These are phyloP conservation scores for Streptopelia turtur DNA, from an alignment of 2,797 vertebrate genomes.

Conservation along the genomic window DNA sequence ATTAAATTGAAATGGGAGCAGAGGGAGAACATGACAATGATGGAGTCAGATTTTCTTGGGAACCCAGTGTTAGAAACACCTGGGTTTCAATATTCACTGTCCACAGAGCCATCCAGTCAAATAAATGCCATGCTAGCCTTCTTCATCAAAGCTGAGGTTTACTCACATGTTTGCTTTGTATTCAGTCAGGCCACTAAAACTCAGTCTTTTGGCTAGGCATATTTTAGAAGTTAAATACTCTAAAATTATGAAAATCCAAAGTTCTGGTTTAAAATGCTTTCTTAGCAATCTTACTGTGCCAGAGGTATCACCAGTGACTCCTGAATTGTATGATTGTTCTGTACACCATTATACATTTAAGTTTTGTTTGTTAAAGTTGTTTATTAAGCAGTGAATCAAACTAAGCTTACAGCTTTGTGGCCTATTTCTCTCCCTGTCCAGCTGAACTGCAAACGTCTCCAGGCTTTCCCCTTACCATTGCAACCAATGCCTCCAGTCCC, in stretches of 20 bases:
- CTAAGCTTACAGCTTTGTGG: neutral
- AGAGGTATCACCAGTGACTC: neutral
- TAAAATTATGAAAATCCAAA: neutral
- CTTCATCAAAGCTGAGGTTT: neutral
- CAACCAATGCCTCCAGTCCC: neutral
- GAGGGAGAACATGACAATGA: neutral
- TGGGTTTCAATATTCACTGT: neutral
- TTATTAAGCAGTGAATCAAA: neutral
- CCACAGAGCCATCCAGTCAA: neutral
- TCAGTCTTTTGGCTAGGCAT: neutral
- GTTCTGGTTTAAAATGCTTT: neutral
- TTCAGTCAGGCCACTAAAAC: neutral
- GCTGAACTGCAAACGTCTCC: neutral
- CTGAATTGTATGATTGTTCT: neutral
- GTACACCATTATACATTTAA: fast-evolving
- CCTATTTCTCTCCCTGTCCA: neutral
- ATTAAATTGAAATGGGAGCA: neutral
- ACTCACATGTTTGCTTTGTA: neutral
- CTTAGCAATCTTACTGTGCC: neutral
- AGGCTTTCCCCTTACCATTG: neutral
- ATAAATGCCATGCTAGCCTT: neutral
- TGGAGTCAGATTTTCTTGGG: neutral
- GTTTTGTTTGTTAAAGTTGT: neutral
- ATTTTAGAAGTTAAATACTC: neutral
- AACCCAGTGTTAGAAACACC: neutral